These are phyloP conservation scores for Drosophila simulans DNA, from an alignment of 1,140 invertebrate species.

Conservation along the genomic window DNA sequence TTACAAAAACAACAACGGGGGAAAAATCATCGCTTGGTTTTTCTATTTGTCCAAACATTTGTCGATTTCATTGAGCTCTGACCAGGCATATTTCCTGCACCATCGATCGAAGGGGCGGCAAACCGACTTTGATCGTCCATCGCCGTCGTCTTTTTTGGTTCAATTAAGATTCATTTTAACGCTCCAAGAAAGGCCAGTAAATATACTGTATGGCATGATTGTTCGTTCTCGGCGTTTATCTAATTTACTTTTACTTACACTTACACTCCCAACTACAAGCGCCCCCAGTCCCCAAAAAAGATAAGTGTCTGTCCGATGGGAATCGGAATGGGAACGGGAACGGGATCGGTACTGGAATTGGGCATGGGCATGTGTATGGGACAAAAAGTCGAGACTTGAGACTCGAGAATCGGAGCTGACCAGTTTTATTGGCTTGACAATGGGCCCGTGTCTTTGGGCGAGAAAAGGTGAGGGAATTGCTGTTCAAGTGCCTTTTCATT, in stretches of 20 bases:
- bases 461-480: slow-evolving; percentile 60
- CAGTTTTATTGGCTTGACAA: slow-evolving; percentile 80
- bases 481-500: slow-evolving; percentile 57
- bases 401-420: slow-evolving; percentile 31
- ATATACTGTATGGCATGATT: slow-evolving; percentile 53
- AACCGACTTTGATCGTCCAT: slow-evolving; percentile 62
- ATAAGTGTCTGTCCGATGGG: slow-evolving; percentile 59
- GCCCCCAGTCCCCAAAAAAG: slow-evolving; percentile 48
- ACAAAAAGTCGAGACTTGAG: slow-evolving; percentile 21
- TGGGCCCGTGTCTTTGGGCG: slow-evolving; percentile 54
- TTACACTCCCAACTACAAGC: slow-evolving; percentile 59
- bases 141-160: slow-evolving; percentile 51
- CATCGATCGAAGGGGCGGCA: slow-evolving; percentile 48
- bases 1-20: slow-evolving; percentile 71
- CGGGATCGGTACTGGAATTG: slow-evolving; percentile 15
- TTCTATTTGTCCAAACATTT: slow-evolving; percentile 81
- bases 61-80: slow-evolving; percentile 82
- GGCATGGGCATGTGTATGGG: slow-evolving; percentile 20
- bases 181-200: slow-evolving; percentile 27
- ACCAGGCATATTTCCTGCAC: slow-evolving; percentile 67
- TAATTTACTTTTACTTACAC: slow-evolving; percentile 81
- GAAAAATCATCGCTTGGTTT: slow-evolving; percentile 63
- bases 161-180: slow-evolving; percentile 81
- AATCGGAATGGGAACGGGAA: slow-evolving; percentile 18
- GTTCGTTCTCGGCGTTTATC: slow-evolving; percentile 74